A percentile compares a stretch with the other conserved stretches of the same genome.
Conservation (phyloP, 2,797 vertebrate genomes). For the Knipowitschia caucasica region DNA sequence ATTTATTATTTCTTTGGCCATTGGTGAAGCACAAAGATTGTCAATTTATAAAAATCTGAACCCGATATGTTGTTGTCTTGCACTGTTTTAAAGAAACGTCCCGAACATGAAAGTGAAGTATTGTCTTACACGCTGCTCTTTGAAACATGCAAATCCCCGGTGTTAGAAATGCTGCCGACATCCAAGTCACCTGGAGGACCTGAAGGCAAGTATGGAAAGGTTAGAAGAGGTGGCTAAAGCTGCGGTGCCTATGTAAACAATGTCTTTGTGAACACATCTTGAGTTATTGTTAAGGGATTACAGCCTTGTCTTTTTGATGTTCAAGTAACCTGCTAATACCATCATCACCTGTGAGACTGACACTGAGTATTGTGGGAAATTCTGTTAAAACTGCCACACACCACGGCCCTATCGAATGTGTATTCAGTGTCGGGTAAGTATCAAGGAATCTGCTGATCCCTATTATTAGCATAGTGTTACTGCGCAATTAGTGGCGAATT, state of each 20-base stretch:
- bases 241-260: conserved; percentile 78
- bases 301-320: conserved; percentile 79
- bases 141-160: conserved; percentile 35
- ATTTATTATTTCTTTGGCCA: no score
- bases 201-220: conserved; percentile 64
- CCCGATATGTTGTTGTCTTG: conserved; percentile 7
- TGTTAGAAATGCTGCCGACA: conserved; percentile 45
- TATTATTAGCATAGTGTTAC: conserved; percentile 52
- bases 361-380: conserved; percentile 47
- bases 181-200: conserved; percentile 58
- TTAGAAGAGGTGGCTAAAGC: conserved; percentile 79
- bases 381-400: conserved; percentile 17
- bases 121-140: conserved; percentile 29
- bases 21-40: neutral
- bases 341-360: conserved; percentile 39
- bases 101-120: conserved; percentile 21
- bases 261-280: conserved; percentile 75
- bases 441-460: conserved; percentile 34
- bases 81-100: conserved; percentile 23
- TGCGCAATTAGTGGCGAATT: conserved; percentile 45
- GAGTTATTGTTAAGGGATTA: conserved; percentile 71
- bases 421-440: conserved; percentile 42
- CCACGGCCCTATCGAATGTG: conserved; percentile 20
- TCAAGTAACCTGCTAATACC: conserved; percentile 68
- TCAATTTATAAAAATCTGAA: no score